A percentile compares a stretch with the other conserved stretches of the same genome.
These are phyloP conservation scores for Colletes gigas DNA, from an alignment of 1,140 invertebrate species.

Conservation along the genomic window DNA sequence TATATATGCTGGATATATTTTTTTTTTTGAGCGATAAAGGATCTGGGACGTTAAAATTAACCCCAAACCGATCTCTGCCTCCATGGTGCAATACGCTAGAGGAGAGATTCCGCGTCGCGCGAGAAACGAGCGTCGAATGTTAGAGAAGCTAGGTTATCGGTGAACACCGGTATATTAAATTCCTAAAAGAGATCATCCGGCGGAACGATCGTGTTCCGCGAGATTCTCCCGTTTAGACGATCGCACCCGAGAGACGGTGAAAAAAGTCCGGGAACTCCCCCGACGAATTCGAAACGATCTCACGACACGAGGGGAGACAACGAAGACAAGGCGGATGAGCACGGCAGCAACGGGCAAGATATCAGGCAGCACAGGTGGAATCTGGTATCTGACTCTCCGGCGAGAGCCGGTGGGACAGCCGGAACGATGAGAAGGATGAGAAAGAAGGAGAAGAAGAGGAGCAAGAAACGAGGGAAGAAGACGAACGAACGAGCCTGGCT, in stretches of 20 bases:
- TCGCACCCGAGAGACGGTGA: background rate
- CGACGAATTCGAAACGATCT: constrained; percentile 60
- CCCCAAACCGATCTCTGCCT: too few species aligned
- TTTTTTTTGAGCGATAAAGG: too few species aligned
- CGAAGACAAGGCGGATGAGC: constrained; percentile 59
- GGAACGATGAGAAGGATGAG: constrained; percentile 53
- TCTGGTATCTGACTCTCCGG: constrained; percentile 65
- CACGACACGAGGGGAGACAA: constrained; percentile 61
- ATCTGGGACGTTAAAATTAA: too few species aligned
- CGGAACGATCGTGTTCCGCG: background rate
- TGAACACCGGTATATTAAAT: background rate
- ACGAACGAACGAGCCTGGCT: constrained; percentile 2
- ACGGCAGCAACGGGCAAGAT: constrained; percentile 60
- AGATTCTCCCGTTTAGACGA: constrained; percentile 6
- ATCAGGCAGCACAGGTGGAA: constrained; percentile 69
- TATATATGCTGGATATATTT: too few species aligned
- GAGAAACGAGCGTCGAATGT: too few species aligned
- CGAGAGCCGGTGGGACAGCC: constrained; percentile 42
- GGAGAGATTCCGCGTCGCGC: too few species aligned
- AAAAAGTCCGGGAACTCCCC: constrained; percentile 22
- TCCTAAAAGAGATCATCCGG: constrained; percentile 1
- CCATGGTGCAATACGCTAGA: too few species aligned
- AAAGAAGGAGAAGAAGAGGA: constrained; percentile 20
- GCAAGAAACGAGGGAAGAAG: constrained; percentile 19
- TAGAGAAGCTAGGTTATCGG: background rate